phyloP scores from a whole-genome alignment of 2,888 invertebrate species.

The Rhorus exstirpatorius region DNA sequence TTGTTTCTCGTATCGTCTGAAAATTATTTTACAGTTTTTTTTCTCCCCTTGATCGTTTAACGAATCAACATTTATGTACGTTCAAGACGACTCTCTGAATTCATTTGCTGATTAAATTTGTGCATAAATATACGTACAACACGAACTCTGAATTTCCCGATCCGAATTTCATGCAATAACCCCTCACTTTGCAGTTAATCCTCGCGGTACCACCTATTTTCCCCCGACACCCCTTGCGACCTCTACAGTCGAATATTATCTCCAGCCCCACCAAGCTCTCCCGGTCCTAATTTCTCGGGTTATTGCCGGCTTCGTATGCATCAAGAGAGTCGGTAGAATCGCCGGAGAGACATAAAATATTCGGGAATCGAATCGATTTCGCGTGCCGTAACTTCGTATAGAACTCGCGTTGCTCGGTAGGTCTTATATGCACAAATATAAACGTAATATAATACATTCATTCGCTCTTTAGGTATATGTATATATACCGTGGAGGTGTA shows the following conservation, averaged over 20 bases:
- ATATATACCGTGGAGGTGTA: constrained; percentile 29
- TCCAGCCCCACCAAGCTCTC: constrained; percentile 25
- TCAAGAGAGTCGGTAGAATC: constrained; percentile 61
- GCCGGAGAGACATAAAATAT: constrained; percentile 64
- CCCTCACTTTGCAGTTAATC: constrained; percentile 38
- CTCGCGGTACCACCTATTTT: constrained; percentile 21
- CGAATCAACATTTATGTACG: no score
- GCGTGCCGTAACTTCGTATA: constrained; percentile 23
- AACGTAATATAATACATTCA: constrained; percentile 27
- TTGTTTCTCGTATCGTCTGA: no score
- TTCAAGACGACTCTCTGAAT: not conserved
- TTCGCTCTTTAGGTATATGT: no score
- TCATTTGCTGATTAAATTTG: not conserved
- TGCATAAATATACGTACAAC: constrained; percentile 22
- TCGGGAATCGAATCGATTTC: constrained; percentile 62
- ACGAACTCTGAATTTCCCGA: constrained; percentile 2
- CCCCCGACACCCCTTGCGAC: constrained; percentile 15
- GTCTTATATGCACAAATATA: constrained; percentile 47
- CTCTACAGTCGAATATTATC: constrained; percentile 56
- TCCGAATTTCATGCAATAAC: constrained; percentile 26
- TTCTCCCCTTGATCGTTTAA: no score
- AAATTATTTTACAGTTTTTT: no score
- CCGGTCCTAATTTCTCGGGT: constrained; percentile 65
- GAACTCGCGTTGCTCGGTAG: constrained; percentile 21
- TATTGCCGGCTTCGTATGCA: constrained; percentile 69